These are phyloP conservation scores for Pyrgus malvae DNA, from an alignment of 2,888 invertebrate genomes.

Conservation along the genomic window DNA sequence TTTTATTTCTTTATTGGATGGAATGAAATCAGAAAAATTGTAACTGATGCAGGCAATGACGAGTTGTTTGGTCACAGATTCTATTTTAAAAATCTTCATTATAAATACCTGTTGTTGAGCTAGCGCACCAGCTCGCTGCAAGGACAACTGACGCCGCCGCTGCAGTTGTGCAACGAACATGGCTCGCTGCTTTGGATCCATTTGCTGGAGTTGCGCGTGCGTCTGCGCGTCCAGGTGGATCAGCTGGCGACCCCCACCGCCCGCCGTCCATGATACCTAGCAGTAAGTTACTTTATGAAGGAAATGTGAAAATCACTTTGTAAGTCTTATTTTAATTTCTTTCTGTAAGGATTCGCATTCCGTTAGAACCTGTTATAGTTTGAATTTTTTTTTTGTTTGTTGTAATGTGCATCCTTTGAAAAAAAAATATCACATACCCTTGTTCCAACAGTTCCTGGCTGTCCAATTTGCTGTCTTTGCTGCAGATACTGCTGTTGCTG, in stretches of 20 bases:
- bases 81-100: too few species aligned
- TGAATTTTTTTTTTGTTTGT: too few species aligned
- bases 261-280: conserved; percentile 75
- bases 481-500: conserved; percentile 77
- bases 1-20: too few species aligned
- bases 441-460: conserved; percentile 75
- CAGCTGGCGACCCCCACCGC: conserved; percentile 83
- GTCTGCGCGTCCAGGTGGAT: conserved; percentile 92
- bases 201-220: conserved; percentile 90
- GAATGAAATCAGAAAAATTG: too few species aligned
- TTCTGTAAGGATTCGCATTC: too few species aligned
- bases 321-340: too few species aligned
- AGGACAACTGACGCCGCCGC: conserved; percentile 81
- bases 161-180: conserved; percentile 90
- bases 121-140: conserved; percentile 76
- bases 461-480: conserved; percentile 76
- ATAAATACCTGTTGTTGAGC: conserved; percentile 69
- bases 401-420: not conserved
- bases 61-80: too few species aligned
- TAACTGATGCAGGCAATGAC: too few species aligned
- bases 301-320: too few species aligned
- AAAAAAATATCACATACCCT: conserved; percentile 53
- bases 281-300: too few species aligned
- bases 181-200: conserved; percentile 90
- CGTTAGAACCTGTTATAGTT: too few species aligned